Percentiles rank a stretch among this genome's conserved stretches.
Evolutionary conservation across 1,140 invertebrate genomes (phyloP).

Genomic region (Papilio polyxenes): DNA sequence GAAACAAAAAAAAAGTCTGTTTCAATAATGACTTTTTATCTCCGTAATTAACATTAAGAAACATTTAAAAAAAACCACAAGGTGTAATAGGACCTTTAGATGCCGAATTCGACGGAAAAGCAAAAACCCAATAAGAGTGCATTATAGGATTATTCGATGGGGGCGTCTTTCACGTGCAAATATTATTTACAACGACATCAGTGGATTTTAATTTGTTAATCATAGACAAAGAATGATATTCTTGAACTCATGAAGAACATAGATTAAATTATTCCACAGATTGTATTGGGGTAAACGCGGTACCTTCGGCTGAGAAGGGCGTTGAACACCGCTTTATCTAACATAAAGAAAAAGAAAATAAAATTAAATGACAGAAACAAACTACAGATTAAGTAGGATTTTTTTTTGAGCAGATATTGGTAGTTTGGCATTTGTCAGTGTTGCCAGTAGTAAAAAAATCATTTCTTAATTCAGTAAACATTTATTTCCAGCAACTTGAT

Average conservation of each 20-base stretch:
- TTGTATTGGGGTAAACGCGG: slow-evolving; percentile 19
- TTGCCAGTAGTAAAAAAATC: slow-evolving; percentile 35
- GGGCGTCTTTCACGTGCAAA: not conserved
- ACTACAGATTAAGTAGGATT: not conserved
- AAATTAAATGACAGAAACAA: not conserved
- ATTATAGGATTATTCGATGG: too few relatives aligned
- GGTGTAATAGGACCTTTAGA: too few relatives aligned
- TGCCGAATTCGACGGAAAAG: too few relatives aligned
- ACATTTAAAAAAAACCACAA: too few relatives aligned
- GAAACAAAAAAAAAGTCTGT: too few relatives aligned
- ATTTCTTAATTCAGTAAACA: slow-evolving; percentile 40
- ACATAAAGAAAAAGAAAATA: slow-evolving; percentile 44
- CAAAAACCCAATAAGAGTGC: too few relatives aligned
- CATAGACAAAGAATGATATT: not conserved
- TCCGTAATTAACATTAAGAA: too few relatives aligned
- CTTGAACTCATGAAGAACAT: not conserved
- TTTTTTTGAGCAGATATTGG: not conserved
- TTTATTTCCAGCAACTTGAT: slow-evolving; percentile 60
- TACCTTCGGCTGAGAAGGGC: slow-evolving; percentile 64
- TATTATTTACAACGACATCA: not conserved
- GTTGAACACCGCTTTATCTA: slow-evolving; percentile 66
- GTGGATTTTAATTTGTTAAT: not conserved
- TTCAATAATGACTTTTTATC: too few relatives aligned
- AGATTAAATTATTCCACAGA: not conserved
- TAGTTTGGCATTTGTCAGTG: slow-evolving; percentile 8